Base-by-base conservation (phyloP, 2,888 invertebrate genomes). In the Hydrotaea diabolus region DNA sequence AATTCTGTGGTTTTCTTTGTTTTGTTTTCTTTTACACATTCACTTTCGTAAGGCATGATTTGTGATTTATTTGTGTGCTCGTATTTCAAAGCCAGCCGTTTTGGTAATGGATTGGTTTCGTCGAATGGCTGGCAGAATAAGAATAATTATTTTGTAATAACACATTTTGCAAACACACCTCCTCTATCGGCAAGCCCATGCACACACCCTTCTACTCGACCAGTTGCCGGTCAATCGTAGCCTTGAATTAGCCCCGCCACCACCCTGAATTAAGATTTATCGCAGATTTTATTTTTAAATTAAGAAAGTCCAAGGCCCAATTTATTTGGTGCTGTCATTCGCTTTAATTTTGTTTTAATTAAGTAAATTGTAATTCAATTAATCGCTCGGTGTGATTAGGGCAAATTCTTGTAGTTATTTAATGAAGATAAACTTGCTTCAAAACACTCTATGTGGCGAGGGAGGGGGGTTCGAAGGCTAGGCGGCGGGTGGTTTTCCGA, bases 11-110 rank as follows among this genome's bases (percentile, higher is more conserved):
- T 62, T 59, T 59, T 26, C n/a, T n/a, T 49, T 49, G 49, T 13
- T 49, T 49, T n/a, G 1, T 15, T n/a, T 49, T 11, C 39, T 8
- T 39, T 39, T n/a, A n/a, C 39, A 3, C 39, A 11, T 39, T 39
- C 39, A 49, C 19, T 59, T 59, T 59, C 19, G 11, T 26, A n/a
- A 23, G 69, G 69, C 8, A 69, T 46, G 69, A 69, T 69, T 69
- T 69, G 69, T 69, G 69, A 69, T 69, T 69, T 46, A 69, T 69
- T 69, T 21, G 59, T 46, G n/a, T n/a, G n/a, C n/a, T n/a, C n/a
- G n/a, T n/a, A 46, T 46, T 46, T 49, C 49, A 49, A 49, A 49
- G n/a, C 49, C 49, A 49, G n/a, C n/a, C 49, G 49, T 7, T 2
- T 2, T 7, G 31, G 31, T 31, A 49, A 49, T 49, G n/a, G 49